Conservation (phyloP, 2,888 invertebrate genomes). For the Erebia epiphron region DNA sequence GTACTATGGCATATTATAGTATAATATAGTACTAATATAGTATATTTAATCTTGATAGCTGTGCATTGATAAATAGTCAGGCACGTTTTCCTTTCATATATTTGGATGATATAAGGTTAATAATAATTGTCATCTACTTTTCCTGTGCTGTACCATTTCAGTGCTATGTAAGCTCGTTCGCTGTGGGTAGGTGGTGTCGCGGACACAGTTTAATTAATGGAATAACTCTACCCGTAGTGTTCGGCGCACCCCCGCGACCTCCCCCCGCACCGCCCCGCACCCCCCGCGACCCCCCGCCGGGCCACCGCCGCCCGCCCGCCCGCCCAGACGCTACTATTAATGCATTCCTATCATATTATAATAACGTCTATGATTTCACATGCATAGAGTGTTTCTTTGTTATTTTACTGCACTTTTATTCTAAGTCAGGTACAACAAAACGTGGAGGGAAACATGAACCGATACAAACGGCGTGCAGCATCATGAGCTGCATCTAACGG, state of each 20-base stretch:
- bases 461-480: no score
- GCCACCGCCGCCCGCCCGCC: constrained; percentile 48
- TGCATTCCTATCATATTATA: constrained; percentile 25
- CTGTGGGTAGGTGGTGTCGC: constrained; percentile 42
- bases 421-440: neutral
- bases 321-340: constrained; percentile 23
- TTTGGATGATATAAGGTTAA: neutral
- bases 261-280: constrained; percentile 11
- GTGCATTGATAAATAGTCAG: no score
- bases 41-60: no score
- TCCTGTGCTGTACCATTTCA: constrained; percentile 13
- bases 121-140: constrained; percentile 1
- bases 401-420: constrained; percentile 3
- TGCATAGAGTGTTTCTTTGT: constrained; percentile 17
- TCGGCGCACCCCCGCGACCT: constrained; percentile 47
- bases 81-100: no score
- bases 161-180: constrained; percentile 35
- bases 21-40: no score
- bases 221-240: constrained; percentile 64
- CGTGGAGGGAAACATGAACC: no score
- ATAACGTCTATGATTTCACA: constrained; percentile 18
- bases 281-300: constrained; percentile 40
- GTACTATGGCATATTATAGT: no score
- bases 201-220: constrained; percentile 75
- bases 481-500: no score